Evolutionary conservation across 2,888 invertebrate species (phyloP).

Genomic region (Drosophila nr. fundita): DNA sequence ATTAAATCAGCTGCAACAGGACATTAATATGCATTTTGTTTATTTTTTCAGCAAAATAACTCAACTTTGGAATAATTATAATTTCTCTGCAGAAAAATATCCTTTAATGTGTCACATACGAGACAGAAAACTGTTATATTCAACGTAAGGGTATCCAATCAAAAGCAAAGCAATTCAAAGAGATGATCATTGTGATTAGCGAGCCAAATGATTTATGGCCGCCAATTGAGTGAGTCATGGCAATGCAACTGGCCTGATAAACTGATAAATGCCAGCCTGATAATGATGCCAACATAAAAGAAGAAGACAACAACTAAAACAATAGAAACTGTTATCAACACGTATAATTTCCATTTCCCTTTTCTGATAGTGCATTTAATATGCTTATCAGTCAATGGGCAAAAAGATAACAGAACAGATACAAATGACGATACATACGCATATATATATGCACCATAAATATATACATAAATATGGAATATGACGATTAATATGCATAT

Average conservation of each 20-base stretch:
- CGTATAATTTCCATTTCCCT: constrained; percentile 30
- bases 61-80: neutral
- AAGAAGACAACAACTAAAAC: neutral
- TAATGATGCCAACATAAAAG: neutral
- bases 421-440: constrained; percentile 7
- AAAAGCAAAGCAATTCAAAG: neutral
- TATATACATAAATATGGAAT: neutral
- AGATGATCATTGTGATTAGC: constrained; percentile 34
- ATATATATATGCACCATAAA: neutral
- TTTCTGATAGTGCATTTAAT: constrained; percentile 27
- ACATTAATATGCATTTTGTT: too few relatives aligned
- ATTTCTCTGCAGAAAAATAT: neutral
- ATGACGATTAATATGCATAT: neutral
- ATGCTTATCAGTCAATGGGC: constrained; percentile 30
- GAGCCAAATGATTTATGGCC: constrained; percentile 44
- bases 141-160: neutral
- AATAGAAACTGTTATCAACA: constrained; percentile 17
- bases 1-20: too few relatives aligned
- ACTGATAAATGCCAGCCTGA: constrained; percentile 10
- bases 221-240: constrained; percentile 33
- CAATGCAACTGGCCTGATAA: constrained; percentile 14
- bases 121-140: neutral
- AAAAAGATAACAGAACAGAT: constrained; percentile 12
- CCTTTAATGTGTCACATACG: neutral
- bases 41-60: neutral